Evolutionary conservation across 2,888 invertebrate genomes (phyloP).

Genomic region (Melitaea athalia): DNA sequence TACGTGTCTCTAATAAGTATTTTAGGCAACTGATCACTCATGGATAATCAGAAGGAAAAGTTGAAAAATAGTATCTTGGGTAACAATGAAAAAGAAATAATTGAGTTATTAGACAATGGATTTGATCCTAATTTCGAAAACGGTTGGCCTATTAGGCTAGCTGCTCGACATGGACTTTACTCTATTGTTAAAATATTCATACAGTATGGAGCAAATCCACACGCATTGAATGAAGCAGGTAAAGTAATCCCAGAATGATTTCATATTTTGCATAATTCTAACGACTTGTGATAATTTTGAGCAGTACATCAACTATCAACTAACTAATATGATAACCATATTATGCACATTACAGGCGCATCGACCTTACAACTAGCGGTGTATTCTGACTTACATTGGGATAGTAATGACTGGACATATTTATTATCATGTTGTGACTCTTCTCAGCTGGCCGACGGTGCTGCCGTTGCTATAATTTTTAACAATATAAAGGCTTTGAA

Average conservation of each 20-base stretch:
- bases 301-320: neutral
- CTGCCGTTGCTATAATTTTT: slow-evolving; percentile 74
- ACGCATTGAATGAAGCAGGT: slow-evolving; percentile 70
- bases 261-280: too few relatives aligned
- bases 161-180: slow-evolving; percentile 65
- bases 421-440: slow-evolving; percentile 72
- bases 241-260: slow-evolving; percentile 26
- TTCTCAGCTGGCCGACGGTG: slow-evolving; percentile 75
- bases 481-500: slow-evolving; percentile 63
- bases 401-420: slow-evolving; percentile 62
- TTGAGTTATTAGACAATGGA: slow-evolving; percentile 58
- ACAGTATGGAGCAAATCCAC: slow-evolving; percentile 71
- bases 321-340: neutral
- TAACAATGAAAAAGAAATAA: slow-evolving; percentile 57
- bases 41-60: slow-evolving; percentile 53
- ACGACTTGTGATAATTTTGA: neutral
- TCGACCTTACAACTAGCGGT: slow-evolving; percentile 75
- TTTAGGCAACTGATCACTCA: slow-evolving; percentile 34
- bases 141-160: slow-evolving; percentile 73
- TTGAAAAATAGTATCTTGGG: slow-evolving; percentile 57
- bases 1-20: neutral
- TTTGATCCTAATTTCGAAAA: slow-evolving; percentile 70
- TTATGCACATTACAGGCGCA: slow-evolving; percentile 58
- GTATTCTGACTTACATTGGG: slow-evolving; percentile 68
- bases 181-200: slow-evolving; percentile 62